Evolutionary conservation across 2,888 invertebrate species (phyloP).

Genomic region (Shargacucullia verbasci): DNA sequence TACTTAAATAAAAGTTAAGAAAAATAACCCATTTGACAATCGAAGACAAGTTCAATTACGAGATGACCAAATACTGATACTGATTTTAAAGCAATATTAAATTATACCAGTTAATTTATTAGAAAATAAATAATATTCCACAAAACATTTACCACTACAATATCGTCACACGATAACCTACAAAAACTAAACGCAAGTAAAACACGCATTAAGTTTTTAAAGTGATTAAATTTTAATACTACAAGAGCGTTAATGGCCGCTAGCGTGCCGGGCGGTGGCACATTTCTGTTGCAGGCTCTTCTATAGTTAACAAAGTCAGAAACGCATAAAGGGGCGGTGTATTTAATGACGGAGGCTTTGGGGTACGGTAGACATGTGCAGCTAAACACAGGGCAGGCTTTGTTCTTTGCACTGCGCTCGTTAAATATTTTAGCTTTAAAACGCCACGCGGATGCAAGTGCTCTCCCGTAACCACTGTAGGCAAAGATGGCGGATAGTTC

Average conservation of each 20-base stretch:
- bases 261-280: constrained; percentile 35
- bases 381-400: constrained; percentile 73
- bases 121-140: no score
- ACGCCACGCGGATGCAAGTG: constrained; percentile 47
- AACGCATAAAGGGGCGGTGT: constrained; percentile 65
- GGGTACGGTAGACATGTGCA: constrained; percentile 67
- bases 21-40: no score
- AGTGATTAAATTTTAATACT: constrained; percentile 51
- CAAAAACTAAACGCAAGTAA: neutral
- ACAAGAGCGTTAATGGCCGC: constrained; percentile 21
- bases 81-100: no score
- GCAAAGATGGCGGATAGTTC: constrained; percentile 31
- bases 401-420: constrained; percentile 76
- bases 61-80: no score
- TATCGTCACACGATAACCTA: no score
- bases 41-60: no score
- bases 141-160: no score
- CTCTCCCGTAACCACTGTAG: constrained; percentile 36
- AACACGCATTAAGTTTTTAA: constrained; percentile 36
- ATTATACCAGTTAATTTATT: no score
- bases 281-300: constrained; percentile 62
- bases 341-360: constrained; percentile 74
- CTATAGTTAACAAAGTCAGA: constrained; percentile 69
- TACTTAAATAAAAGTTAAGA: no score
- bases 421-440: constrained; percentile 79